Evolutionary conservation across 2,888 invertebrate genomes (phyloP), one percentile per base, ranked within the genome.

Genomic region (Ennomos quercinarius): DNA sequence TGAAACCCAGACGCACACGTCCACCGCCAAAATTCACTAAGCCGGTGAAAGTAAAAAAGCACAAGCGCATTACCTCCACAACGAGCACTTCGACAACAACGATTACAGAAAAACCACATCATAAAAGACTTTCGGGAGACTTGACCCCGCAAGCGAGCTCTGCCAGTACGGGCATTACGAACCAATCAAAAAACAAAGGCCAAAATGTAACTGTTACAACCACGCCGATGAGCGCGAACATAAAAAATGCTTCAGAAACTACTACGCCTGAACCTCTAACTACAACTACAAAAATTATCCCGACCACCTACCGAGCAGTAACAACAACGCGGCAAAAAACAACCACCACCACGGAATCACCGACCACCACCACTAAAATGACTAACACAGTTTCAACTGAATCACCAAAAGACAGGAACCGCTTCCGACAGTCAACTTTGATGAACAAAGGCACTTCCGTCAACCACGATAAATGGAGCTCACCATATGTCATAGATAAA

Each of bases 391-490:
- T 35, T 9, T 37, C 55, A 36, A 80, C 80, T 6, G 71, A 73
- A 39, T 76, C 77, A 63, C 72, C 78, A 43, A 88, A 80, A 65
- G 83, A 69, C 63, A 85, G 77, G 70, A 91, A 89, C 62, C 84
- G 92, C 47, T 92, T 86, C 65, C 78, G 92, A 70, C 86, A 88
- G 70, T 89, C 92, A 10, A 90, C 89, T 12, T 66, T 92, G 54
- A 83, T 90, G 73, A 62, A 77, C 9, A 91, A 91, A 74, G 91
- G 92, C 13, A 91, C 91, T 27, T 91, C 92, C n/a, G 82, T 89
- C 0, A 92, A 91, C 57, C 90, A 91, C 57, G 91, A 91, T 62
- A 89, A 83, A 72, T 91, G 91, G 88, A 87, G 77, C 58, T 55
- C 63, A 8, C 67, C 64, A 34, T 42, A 65, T 36, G 3, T 51